Conservation (phyloP, 2,113 vertebrate genomes). For the Sitta europaea region DNA sequence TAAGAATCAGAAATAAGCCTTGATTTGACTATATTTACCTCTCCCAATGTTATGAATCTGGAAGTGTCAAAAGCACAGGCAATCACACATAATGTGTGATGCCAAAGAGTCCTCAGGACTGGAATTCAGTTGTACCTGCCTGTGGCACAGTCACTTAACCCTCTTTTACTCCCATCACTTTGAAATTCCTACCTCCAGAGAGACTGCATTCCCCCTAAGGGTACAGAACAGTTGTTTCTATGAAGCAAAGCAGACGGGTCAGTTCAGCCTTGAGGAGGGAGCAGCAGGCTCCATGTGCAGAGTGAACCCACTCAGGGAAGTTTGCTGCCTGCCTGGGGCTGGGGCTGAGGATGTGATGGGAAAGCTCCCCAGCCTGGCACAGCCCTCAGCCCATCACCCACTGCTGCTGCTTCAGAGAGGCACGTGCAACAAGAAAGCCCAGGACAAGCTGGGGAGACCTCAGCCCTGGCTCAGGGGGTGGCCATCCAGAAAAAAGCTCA, state of each 20-base stretch:
- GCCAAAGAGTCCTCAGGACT: neutral
- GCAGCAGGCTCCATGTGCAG: neutral
- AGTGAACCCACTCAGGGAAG: too few species aligned
- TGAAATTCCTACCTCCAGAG: neutral
- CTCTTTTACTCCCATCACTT: neutral
- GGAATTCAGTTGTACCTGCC: neutral
- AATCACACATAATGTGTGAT: rapidly evolving
- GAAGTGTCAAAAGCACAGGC: neutral
- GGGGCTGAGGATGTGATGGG: neutral
- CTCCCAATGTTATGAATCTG: neutral
- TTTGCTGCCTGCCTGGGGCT: neutral
- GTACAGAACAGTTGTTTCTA: neutral
- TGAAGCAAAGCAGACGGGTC: neutral
- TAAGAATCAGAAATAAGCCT: neutral
- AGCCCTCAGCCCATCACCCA: rapidly evolving
- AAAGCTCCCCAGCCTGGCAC: neutral
- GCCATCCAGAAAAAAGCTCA: neutral
- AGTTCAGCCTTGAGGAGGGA: neutral
- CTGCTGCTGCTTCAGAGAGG: rapidly evolving
- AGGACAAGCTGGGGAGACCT: neutral
- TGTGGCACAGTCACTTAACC: neutral
- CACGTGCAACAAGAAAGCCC: neutral
- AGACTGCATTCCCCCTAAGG: neutral
- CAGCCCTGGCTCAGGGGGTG: neutral
- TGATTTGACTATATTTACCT: neutral